These are phyloP conservation scores for Leptobrachium ailaonicum DNA, from an alignment of 2,113 vertebrate species.

Conservation along the genomic window DNA sequence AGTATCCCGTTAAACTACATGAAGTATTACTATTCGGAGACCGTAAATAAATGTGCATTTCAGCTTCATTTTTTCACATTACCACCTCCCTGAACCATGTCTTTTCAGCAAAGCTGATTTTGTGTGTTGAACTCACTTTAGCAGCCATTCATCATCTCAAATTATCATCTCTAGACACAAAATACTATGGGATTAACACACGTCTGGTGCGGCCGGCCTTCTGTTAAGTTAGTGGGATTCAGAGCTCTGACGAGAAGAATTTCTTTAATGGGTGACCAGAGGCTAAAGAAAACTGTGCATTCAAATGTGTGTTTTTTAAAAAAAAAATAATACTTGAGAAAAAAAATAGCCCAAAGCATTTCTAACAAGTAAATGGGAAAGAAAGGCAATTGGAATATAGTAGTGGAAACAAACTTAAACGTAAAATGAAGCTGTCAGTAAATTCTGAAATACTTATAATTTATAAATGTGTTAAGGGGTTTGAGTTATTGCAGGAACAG, in stretches of 20 bases:
- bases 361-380: slow-evolving; percentile 41
- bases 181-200: slow-evolving; percentile 40
- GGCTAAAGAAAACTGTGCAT: slow-evolving; percentile 41
- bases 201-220: slow-evolving; percentile 25
- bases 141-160: slow-evolving; percentile 40
- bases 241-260: slow-evolving; percentile 30
- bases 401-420: slow-evolving; percentile 22
- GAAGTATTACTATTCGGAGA: too few species aligned
- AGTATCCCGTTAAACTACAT: too few species aligned
- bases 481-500: not conserved
- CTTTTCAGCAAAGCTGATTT: slow-evolving; percentile 8
- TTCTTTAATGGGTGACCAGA: slow-evolving; percentile 45
- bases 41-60: not conserved
- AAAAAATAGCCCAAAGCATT: slow-evolving; percentile 41
- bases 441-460: slow-evolving; percentile 26
- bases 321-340: slow-evolving; percentile 42
- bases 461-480: slow-evolving; percentile 32
- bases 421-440: slow-evolving; percentile 31
- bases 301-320: slow-evolving; percentile 26
- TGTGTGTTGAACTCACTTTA: slow-evolving; percentile 32
- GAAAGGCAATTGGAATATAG: slow-evolving; percentile 28
- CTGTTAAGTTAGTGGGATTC: slow-evolving; percentile 25
- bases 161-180: slow-evolving; percentile 37
- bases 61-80: slow-evolving; percentile 6
- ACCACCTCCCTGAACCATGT: slow-evolving; percentile 17